Evolutionary conservation across 2,113 vertebrate species (phyloP), one percentile per base, ranked within the genome.

Genomic region (Gopherus evgoodei): DNA sequence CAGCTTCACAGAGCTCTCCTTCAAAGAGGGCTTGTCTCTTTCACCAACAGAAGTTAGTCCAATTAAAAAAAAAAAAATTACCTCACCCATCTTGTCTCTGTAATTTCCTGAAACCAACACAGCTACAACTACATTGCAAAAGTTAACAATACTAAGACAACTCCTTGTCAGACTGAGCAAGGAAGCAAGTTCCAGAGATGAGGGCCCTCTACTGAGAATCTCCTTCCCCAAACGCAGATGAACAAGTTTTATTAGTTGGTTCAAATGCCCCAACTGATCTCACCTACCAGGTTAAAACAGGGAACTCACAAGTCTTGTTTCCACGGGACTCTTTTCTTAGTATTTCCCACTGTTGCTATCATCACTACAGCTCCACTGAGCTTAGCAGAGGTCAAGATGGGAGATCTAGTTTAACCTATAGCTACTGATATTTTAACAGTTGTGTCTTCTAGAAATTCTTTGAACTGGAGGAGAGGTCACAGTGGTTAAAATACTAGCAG

Each of bases 231-330:
- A n/a, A 44, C 19, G 8, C 49, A 79, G 14, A 50, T 7, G 29
- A 80, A 38, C 0, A 22, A 0, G 25, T 49, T 80, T 79, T 49
- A 49, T 56, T 69, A 35, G 6, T 38, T 78, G 69, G 54, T 22
- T n/a, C 9, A 8, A 6, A 56, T 47, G 22, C 42, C 17, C 13
- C 42, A 29, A 24, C 56, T 42, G 82, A 11, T 9, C 65, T 42
- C 5, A n/a, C 13, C 44, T 11, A 52, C 47, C 24, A 17, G 21
- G 38, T 2, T 29, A 4, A 56, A 38, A 24, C 2, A 4, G 31
- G 2, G 0, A 53, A 38, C 31, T 84, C 44, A 35, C 12, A 10
- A 50, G 0, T 1, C 69, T 1, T 0, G 7, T 52, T 72, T 54
- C 1, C 0, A 42, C 10, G 2, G 13, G 13, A 1, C 1, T 2